A percentile compares a stretch with the other conserved stretches of the same genome.
Evolutionary conservation across 2,888 invertebrate species (phyloP).

Genomic region (Agrotis exclamationis): DNA sequence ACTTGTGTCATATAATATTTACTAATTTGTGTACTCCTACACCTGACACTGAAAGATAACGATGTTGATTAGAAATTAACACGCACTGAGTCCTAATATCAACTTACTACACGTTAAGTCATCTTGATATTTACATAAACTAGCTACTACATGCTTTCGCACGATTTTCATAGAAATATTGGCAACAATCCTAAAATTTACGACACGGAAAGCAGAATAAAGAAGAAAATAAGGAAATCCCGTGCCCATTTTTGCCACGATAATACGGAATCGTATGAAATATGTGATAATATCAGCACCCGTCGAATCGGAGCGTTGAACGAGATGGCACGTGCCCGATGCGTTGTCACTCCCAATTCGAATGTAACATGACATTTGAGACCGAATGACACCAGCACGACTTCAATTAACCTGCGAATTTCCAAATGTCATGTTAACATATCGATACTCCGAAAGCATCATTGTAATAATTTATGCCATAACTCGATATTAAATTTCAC

Average conservation of each 20-base stretch:
- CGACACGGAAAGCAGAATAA: constrained; percentile 37
- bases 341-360: constrained; percentile 58
- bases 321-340: constrained; percentile 35
- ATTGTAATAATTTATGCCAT: constrained; percentile 16
- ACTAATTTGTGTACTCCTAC: constrained; percentile 48
- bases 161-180: constrained; percentile 31
- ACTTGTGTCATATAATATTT: constrained; percentile 48
- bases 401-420: constrained; percentile 64
- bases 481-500: constrained; percentile 32
- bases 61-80: constrained; percentile 51
- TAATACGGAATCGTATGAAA: constrained; percentile 54
- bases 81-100: constrained; percentile 24
- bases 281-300: constrained; percentile 57
- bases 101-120: constrained; percentile 28
- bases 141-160: constrained; percentile 13
- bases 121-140: constrained; percentile 22
- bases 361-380: constrained; percentile 63
- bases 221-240: constrained; percentile 53
- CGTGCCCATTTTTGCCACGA: constrained; percentile 42
- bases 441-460: constrained; percentile 19
- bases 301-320: constrained; percentile 23
- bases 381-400: constrained; percentile 54
- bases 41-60: constrained; percentile 55
- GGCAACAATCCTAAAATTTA: constrained; percentile 42
- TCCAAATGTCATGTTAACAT: constrained; percentile 38